A percentile compares a stretch with the other conserved stretches of the same genome.
Evolutionary conservation across 2,888 invertebrate genomes (phyloP).

Genomic region (Drosophila macrothrix): DNA sequence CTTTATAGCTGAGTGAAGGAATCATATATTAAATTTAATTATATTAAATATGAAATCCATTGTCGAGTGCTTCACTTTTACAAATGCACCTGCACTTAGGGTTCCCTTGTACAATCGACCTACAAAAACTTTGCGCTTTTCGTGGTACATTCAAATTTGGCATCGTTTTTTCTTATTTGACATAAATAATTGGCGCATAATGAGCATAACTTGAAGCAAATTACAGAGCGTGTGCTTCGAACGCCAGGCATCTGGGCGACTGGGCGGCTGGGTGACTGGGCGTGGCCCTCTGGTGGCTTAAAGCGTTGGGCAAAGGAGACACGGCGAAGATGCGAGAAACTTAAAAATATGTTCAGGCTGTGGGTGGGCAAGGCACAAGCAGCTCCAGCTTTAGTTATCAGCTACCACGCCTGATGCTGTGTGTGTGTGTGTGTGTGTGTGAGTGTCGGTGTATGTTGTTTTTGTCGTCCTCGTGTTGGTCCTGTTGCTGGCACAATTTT

Average conservation of each 20-base stretch:
- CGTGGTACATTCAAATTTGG: conserved; percentile 33
- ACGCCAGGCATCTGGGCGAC: conserved; percentile 47
- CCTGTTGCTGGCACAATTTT: conserved; percentile 51
- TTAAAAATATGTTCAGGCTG: conserved; percentile 65
- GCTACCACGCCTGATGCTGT: conserved; percentile 23
- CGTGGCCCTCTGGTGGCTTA: conserved; percentile 31
- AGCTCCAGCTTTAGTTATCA: conserved; percentile 50
- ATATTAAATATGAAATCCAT: not conserved
- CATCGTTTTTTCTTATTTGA: conserved; percentile 49
- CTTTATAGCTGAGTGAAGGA: not conserved
- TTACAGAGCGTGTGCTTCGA: conserved; percentile 68
- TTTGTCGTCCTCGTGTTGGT: conserved; percentile 37
- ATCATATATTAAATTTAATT: not conserved
- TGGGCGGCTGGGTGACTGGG: not conserved
- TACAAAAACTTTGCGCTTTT: conserved; percentile 13
- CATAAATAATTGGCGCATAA: conserved; percentile 79
- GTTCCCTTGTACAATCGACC: conserved; percentile 20
- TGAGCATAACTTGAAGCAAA: conserved; percentile 77
- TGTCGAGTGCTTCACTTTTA: not conserved
- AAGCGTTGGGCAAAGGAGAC: conserved; percentile 21
- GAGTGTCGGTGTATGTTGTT: conserved; percentile 28
- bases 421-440: conserved; percentile 15
- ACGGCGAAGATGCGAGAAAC: conserved; percentile 36
- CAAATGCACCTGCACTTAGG: conserved; percentile 8
- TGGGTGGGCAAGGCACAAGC: conserved; percentile 24